Conservation (phyloP, 2,797 vertebrate species). For the Eospalax fontanierii region DNA sequence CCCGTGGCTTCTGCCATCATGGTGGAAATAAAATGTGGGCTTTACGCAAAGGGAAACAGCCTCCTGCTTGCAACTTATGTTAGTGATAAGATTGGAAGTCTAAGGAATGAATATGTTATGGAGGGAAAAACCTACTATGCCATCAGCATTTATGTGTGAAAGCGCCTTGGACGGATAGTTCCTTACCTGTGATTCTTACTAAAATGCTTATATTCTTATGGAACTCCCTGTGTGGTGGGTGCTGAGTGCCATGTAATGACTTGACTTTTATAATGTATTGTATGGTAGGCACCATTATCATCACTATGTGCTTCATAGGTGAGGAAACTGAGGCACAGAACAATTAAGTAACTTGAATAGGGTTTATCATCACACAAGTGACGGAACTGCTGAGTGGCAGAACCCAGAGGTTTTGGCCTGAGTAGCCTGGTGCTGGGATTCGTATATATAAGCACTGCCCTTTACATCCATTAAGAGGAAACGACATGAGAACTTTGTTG, state of each 20-base stretch:
- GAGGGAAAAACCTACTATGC: no score
- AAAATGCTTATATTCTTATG: background rate
- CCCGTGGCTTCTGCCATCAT: background rate
- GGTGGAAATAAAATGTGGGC: rapidly evolving
- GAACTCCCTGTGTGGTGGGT: background rate
- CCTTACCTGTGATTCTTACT: background rate
- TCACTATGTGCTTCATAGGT: background rate
- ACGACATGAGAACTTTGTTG: background rate
- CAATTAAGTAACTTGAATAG: background rate
- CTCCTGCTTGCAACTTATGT: background rate
- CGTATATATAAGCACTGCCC: background rate
- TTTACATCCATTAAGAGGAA: background rate
- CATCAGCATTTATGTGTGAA: no score
- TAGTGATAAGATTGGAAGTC: background rate
- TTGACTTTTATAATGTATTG: background rate
- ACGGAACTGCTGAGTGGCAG: background rate
- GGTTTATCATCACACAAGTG: background rate
- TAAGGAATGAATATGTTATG: no score
- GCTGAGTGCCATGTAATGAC: background rate
- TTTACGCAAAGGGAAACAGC: background rate
- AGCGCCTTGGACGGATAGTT: background rate
- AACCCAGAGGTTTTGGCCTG: background rate
- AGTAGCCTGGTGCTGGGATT: background rate
- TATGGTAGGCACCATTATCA: background rate
- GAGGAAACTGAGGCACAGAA: background rate